These are phyloP conservation scores for Rhynchonycteris naso DNA, from an alignment of 2,797 vertebrate genomes.

Conservation along the genomic window DNA sequence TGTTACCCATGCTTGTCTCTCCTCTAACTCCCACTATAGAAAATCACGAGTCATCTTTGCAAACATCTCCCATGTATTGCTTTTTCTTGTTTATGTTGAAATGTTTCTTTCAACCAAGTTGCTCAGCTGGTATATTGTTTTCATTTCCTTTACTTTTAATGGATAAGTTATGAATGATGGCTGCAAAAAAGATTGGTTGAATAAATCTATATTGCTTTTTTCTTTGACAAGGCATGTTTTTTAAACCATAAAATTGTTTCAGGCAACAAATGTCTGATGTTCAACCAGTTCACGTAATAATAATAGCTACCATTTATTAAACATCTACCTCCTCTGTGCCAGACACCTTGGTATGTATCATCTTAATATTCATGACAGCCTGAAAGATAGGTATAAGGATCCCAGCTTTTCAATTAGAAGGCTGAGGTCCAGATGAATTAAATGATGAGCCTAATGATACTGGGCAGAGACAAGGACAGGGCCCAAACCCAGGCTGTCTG, in stretches of 20 bases:
- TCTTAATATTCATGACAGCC: constrained; percentile 47
- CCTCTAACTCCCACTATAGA: neutral
- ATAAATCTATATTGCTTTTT: constrained; percentile 65
- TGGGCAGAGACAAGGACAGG: neutral
- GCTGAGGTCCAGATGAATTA: neutral
- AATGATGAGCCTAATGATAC: neutral
- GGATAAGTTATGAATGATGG: constrained; percentile 65
- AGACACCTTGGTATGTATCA: constrained; percentile 65
- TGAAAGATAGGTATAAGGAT: constrained; percentile 51
- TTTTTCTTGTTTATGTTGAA: constrained; percentile 50
- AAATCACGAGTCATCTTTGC: neutral
- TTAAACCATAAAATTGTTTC: constrained; percentile 75
- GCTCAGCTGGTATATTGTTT: constrained; percentile 51
- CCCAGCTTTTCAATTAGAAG: constrained; percentile 13
- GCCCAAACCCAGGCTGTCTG: neutral
- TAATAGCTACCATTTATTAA: constrained; percentile 73
- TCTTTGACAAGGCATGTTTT: constrained; percentile 61
- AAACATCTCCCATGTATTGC: neutral
- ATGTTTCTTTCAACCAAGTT: constrained; percentile 57
- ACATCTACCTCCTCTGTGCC: constrained; percentile 73
- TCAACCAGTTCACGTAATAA: constrained; percentile 44
- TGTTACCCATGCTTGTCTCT: neutral
- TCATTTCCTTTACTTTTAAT: constrained; percentile 50
- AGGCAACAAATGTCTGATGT: constrained; percentile 64
- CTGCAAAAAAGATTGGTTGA: constrained; percentile 64